Base-by-base conservation (phyloP, 2,888 invertebrate genomes). In the Anarsia innoxiella region DNA sequence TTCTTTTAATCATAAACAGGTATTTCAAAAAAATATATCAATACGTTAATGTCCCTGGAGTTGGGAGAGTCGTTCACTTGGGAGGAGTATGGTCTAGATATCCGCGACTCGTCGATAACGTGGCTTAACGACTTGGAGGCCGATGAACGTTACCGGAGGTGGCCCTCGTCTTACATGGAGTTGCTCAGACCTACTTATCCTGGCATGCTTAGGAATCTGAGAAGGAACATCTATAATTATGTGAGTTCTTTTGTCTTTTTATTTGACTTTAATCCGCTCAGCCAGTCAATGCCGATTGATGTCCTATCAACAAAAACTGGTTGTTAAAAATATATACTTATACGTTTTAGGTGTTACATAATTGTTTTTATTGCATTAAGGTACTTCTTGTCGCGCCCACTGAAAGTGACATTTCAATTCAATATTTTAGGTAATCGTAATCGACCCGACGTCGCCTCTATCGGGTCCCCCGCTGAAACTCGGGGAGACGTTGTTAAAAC, bases 91-190 rank as follows among this genome's bases (percentile, higher is more conserved):
- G 98, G 97, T 0, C 89, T 99, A 45, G 99, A 99, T 68, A 94
- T 98, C 45, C 87, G 99, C 42, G 97, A 99, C 67, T 91, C 95
- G 0, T 92, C 97, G 1, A 91, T 99, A 41, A 90, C 93, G 65
- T 99, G 96, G 93, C 87, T 98, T 13, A 99, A 99, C 67, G 95
- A 99, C 68, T 89, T 99, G 39, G 99, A 99, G 80, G 89, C 87
- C 5, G 99, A 99, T 82, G 87, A 90, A 28, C 90, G 93, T 45
- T 99, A 98, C 67, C 87, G 88, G 15, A 88, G 93, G 38, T 99
- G 98, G 99, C 93, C 96, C 0, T 86, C 90, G 1, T 94, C 93
- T 23, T 89, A 95, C 36, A 93, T 93, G 85, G 96, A 98, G 58
- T 83, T 99, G 44, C 82, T 99, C 45, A 87, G 97, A 42, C 98